These are phyloP conservation scores for Calephelis virginiensis DNA, from an alignment of 1,140 invertebrate species.

Conservation along the genomic window DNA sequence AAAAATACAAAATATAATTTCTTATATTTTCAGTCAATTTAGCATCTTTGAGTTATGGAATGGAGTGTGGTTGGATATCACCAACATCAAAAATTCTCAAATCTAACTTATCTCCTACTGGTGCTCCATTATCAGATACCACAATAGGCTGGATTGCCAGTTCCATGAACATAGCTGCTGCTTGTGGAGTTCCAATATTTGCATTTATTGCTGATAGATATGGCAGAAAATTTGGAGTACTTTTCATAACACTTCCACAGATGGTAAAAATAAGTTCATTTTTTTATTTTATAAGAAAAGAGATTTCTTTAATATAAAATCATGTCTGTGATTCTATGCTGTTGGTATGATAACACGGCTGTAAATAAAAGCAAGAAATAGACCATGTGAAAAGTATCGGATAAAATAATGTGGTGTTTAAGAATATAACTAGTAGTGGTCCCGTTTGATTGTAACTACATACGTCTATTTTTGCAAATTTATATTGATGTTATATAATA, in stretches of 20 bases:
- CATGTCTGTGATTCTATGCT: no score
- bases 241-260: conserved; percentile 2
- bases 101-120: neutral
- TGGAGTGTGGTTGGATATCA: conserved; percentile 12
- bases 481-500: no score
- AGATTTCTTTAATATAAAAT: no score
- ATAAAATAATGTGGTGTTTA: no score
- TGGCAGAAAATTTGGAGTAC: neutral
- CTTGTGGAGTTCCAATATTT: neutral
- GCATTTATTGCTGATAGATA: neutral
- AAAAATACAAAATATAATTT: no score
- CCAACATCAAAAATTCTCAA: neutral
- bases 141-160: conserved; percentile 1
- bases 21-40: neutral
- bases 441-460: no score
- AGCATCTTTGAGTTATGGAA: conserved; percentile 1
- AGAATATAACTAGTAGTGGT: no score
- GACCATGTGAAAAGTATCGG: no score
- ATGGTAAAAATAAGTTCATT: neutral
- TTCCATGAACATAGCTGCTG: neutral
- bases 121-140: neutral
- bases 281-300: no score
- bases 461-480: no score
- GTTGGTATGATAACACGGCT: no score
- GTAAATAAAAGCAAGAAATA: no score